Evolutionary conservation across 2,797 vertebrate species (phyloP), one percentile per base, ranked within the genome.

Genomic region (Chloroceryle inda): DNA sequence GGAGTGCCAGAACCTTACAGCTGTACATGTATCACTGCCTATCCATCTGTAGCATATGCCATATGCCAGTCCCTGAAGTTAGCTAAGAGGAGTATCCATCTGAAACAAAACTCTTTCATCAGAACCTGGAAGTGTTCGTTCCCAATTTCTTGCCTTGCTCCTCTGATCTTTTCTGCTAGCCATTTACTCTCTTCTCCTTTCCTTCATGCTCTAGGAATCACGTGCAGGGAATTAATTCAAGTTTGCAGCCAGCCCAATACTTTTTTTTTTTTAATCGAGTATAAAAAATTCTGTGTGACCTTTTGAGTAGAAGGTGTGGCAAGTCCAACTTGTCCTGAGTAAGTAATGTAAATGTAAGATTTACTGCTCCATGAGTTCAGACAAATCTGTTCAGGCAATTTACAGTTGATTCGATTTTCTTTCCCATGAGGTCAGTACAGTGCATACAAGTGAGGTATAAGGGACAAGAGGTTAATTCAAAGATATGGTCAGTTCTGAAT

Each of bases 11-110:
- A 96, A 69, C 79, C 83, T 90, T 86, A 96, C 96, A 97, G 91
- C 92, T 96, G 92, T 96, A 97, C 1, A 11, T 94, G 92, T 91
- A 91, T 94, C 1, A 8, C 82, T 94, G 95, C 92, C 50, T 76
- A 73, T 81, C 92, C 97, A 92, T 98, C 97, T 97, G 97, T 47
- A 94, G 92, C 94, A 59, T 90, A 92, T 93, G 77, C 96, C 96
- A 74, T 69, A 92, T 84, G 96, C 95, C 89, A 92, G 93, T 73
- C 84, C 86, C 93, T 66, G 42, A 53, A 89, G 88, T 47, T 61
- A 79, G 68, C 61, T 69, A 87, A 93, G 68, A 67, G 75, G 77
- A 92, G 66, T 33, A 90, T 73, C 35, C 53, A 45, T 91, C 75
- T 85, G 73, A 97, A 96, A 92, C 19, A 7, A 94, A 94, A 92